Base-by-base conservation (phyloP, 2,888 invertebrate species). In the Andrena camellia region DNA sequence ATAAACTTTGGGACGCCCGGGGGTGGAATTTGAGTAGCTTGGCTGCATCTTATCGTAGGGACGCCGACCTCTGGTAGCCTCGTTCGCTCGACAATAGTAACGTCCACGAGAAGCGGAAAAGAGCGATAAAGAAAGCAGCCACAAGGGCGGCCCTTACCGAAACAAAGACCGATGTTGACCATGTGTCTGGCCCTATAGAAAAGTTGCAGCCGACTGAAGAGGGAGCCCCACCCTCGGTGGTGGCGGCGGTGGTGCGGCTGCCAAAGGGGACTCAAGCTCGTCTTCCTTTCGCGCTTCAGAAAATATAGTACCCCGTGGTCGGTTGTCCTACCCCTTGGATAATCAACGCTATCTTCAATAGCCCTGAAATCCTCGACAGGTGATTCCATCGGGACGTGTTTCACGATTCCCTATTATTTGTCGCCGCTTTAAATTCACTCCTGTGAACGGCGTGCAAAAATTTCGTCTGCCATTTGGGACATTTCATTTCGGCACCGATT, bases 101-200 rank as follows among this genome's bases (percentile, higher is more conserved):
- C 63, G 59, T 64, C 50, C 48, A 31, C 48, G 68, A 52, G 80
- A 57, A 63, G 50, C 77, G 66, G 73, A 82, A 78, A 77, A 70
- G 75, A 63, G 75, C 57, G 77, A 76, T 77, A 83, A 78, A 68
- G 60, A 81, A 80, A 72, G 75, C 59, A 64, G 31, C 26, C 54
- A 75, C 80, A 78, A 78, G 82, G 79, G 85, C 85, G 87, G 82
- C 88, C 88, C 89, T 91, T 90, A 84, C 86, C 87, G 90, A 91
- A 90, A 92, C 91, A 92, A 92, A 92, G 90, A 86, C 84, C 83
- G 82, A 85, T 92, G 92, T 92, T 92, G 92, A 92, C 91, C 91
- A 89, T 90, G 85, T 86, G 92, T 92, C 92, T 91, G 87, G 90
- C 86, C 87, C 87, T 89, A 90, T 90, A 89, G 90, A 91, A 91